Percentiles rank a stretch among this genome's conserved stretches.
phyloP scores from a whole-genome alignment of 2,797 vertebrate genomes.

The Cyprinodon diabolis region DNA sequence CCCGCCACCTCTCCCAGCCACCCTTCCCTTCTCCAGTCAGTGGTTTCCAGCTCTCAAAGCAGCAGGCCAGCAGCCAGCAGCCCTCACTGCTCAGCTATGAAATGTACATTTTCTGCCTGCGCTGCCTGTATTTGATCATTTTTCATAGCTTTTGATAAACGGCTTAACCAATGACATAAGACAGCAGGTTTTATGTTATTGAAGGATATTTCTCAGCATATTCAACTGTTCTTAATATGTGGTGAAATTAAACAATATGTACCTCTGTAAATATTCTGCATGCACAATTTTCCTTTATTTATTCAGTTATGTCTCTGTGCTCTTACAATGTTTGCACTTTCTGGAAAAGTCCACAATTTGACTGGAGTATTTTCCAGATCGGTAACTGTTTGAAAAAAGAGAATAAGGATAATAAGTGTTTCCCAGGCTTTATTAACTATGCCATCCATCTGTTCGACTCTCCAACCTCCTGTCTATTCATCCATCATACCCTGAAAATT shows the following conservation, averaged over 20 bases:
- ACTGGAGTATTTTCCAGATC: background rate
- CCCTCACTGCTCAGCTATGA: slow-evolving; percentile 65
- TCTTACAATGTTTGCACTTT: background rate
- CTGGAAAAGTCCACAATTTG: background rate
- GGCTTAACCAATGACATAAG: slow-evolving; percentile 43
- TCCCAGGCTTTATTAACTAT: too few species aligned
- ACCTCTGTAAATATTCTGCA: background rate
- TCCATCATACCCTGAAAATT: too few species aligned
- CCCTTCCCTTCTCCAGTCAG: slow-evolving; percentile 42
- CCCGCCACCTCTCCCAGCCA: slow-evolving; percentile 15
- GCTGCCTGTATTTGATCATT: slow-evolving; percentile 58
- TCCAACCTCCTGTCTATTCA: background rate
- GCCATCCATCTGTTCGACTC: too few species aligned
- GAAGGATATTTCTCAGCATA: slow-evolving; percentile 11
- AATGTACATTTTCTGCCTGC: slow-evolving; percentile 63
- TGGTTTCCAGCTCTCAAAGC: slow-evolving; percentile 70
- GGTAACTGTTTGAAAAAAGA: background rate
- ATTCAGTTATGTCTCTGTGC: background rate
- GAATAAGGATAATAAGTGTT: too few species aligned
- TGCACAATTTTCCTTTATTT: too few species aligned
- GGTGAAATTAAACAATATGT: background rate
- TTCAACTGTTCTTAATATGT: background rate
- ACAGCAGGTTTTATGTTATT: slow-evolving; percentile 19
- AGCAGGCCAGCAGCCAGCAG: slow-evolving; percentile 58
- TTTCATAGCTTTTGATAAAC: slow-evolving; percentile 50